Conservation (phyloP, 2,113 vertebrate genomes). For the Gallinago jamesoni region DNA sequence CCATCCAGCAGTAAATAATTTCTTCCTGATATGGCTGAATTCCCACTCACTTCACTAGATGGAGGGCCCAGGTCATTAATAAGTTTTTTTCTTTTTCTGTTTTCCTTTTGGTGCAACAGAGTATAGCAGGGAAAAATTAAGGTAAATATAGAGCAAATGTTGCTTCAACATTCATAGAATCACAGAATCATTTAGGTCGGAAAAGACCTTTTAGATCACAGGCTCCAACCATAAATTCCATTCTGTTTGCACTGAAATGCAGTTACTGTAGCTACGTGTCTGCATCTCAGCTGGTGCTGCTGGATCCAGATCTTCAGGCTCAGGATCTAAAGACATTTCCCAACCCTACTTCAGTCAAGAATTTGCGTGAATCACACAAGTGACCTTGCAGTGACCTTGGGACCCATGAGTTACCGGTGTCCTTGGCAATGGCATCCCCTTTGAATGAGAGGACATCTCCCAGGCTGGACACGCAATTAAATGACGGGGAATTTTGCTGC, state of each 20-base stretch:
- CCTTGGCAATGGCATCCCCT: neutral
- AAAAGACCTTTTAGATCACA: neutral
- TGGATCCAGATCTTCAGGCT: neutral
- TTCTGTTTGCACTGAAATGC: neutral
- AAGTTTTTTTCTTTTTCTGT: neutral
- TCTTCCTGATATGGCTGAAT: neutral
- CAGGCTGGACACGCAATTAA: neutral
- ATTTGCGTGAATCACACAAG: rapidly evolving
- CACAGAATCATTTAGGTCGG: neutral
- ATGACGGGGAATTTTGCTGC: neutral
- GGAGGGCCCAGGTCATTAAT: neutral
- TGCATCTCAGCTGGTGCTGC: neutral
- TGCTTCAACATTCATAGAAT: neutral
- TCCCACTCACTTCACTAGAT: neutral
- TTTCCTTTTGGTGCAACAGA: neutral
- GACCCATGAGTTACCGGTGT: rapidly evolving
- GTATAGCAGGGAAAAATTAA: neutral
- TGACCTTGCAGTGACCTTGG: neutral
- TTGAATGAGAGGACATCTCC: neutral
- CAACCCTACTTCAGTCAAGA: neutral
- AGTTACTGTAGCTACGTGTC: rapidly evolving
- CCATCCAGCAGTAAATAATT: neutral
- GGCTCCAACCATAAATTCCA: neutral
- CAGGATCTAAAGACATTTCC: neutral
- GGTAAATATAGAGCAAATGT: neutral